Conservation (phyloP, 1,140 invertebrate species). For the Brachystomella parvula region DNA sequence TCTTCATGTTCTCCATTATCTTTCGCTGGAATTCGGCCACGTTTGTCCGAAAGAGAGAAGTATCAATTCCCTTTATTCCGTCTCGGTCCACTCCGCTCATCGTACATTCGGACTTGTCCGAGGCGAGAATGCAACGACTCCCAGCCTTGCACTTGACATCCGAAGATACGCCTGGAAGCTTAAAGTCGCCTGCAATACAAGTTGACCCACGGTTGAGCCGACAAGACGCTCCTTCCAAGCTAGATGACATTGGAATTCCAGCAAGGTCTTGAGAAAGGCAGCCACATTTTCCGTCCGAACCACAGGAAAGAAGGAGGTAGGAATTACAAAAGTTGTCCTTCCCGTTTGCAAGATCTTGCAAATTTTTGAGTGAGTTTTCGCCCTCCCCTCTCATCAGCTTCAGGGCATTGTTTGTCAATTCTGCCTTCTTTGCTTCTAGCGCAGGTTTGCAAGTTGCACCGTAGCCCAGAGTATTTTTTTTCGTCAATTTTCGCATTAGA, state of each 20-base stretch:
- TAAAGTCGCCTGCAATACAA: background rate
- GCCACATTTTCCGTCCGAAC: background rate
- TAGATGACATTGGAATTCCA: background rate
- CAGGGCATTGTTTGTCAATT: too few species aligned
- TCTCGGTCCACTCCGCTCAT: background rate
- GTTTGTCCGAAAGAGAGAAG: too few species aligned
- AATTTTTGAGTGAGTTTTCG: too few species aligned
- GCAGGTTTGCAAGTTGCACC: too few species aligned
- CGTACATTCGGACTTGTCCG: background rate
- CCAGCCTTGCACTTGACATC: background rate
- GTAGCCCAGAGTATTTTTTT: too few species aligned
- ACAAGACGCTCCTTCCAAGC: background rate
- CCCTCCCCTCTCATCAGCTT: too few species aligned
- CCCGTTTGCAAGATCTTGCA: too few species aligned
- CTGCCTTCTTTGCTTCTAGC: too few species aligned
- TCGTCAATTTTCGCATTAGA: too few species aligned
- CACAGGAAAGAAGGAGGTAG: background rate
- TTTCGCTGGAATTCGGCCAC: too few species aligned
- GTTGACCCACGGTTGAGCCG: background rate
- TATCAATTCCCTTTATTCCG: too few species aligned
- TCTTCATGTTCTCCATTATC: too few species aligned
- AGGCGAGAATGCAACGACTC: background rate
- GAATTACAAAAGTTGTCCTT: slow-evolving; percentile 12
- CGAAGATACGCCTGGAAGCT: background rate
- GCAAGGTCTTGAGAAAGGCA: background rate